Conservation (phyloP, 2,113 vertebrate species). For the Vulpes ferrilata region DNA sequence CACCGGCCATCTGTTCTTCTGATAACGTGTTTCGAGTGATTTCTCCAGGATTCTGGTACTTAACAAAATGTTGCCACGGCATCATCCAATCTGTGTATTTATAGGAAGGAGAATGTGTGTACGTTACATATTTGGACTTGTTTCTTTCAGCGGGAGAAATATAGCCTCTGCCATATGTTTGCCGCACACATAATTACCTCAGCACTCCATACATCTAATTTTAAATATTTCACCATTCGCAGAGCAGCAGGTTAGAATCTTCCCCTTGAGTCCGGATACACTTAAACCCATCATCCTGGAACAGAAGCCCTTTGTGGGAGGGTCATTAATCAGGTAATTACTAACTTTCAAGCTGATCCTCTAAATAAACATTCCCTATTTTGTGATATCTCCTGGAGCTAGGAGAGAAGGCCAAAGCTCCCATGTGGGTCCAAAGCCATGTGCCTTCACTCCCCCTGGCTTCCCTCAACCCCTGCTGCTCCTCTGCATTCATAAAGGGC, state of each 20-base stretch:
- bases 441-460: too few species aligned
- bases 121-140: slow-evolving; percentile 57
- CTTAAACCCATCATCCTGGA: slow-evolving; percentile 18
- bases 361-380: background rate
- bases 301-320: slow-evolving; percentile 13
- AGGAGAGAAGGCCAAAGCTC: background rate
- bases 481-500: background rate
- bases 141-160: slow-evolving; percentile 70
- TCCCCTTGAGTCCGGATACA: slow-evolving; percentile 52
- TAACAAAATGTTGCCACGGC: slow-evolving; percentile 68
- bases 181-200: slow-evolving; percentile 60
- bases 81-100: slow-evolving; percentile 73
- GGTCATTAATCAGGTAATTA: slow-evolving; percentile 67
- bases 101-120: slow-evolving; percentile 69
- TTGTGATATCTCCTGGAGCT: background rate
- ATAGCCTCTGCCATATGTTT: slow-evolving; percentile 79
- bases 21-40: slow-evolving; percentile 58
- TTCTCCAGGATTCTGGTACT: slow-evolving; percentile 71
- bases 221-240: slow-evolving; percentile 64
- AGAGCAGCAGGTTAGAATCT: slow-evolving; percentile 58
- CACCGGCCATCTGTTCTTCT: slow-evolving; percentile 72
- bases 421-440: background rate
- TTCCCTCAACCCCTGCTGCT: accelerated
- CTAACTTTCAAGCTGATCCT: slow-evolving; percentile 24
- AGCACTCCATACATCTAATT: slow-evolving; percentile 47